These are phyloP conservation scores for Coluber constrictor DNA, from an alignment of 2,797 vertebrate species.

Conservation along the genomic window DNA sequence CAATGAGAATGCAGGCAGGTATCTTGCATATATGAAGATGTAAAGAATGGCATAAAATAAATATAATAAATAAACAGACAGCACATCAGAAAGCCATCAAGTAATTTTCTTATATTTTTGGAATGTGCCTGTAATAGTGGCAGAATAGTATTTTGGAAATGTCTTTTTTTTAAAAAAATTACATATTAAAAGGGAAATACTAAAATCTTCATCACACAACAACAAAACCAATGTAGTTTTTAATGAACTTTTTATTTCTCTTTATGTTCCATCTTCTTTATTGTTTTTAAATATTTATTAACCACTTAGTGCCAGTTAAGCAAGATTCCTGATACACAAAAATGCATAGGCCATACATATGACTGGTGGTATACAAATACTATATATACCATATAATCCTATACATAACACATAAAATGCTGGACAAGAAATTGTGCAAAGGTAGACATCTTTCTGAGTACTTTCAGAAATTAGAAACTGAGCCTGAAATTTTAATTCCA, in stretches of 20 bases:
- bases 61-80: neutral
- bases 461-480: neutral
- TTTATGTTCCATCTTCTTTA: neutral
- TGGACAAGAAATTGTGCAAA: neutral
- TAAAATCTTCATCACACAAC: neutral
- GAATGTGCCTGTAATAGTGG: neutral
- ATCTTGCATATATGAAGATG: neutral
- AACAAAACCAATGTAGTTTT: neutral
- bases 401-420: neutral
- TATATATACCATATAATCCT: neutral
- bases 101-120: neutral
- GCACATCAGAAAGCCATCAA: neutral
- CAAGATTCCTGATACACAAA: neutral
- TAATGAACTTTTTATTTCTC: neutral
- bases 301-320: neutral
- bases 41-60: neutral
- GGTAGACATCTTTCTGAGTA: neutral
- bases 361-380: neutral
- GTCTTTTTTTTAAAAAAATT: neutral
- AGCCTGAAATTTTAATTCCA: neutral
- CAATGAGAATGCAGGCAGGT: neutral
- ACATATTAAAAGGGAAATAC: neutral
- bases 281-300: neutral
- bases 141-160: neutral
- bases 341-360: neutral